These are phyloP conservation scores for Eurois occulta DNA, from an alignment of 2,888 invertebrate species.

Conservation along the genomic window DNA sequence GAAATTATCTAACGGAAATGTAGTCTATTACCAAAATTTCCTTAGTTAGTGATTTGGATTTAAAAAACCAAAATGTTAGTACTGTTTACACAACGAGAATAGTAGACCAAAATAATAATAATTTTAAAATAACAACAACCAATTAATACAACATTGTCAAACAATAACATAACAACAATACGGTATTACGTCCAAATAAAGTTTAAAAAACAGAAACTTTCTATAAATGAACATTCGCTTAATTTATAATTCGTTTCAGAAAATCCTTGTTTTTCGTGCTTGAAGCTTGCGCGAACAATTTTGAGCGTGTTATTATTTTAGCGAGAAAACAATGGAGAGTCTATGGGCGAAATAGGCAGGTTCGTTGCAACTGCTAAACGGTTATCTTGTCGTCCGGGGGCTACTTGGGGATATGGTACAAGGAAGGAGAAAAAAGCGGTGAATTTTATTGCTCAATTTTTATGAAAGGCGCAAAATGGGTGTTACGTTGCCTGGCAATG, in stretches of 20 bases:
- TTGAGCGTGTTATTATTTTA: slow-evolving; percentile 86
- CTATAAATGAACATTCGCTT: slow-evolving; percentile 39
- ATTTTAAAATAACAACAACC: not conserved
- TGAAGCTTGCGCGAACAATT: slow-evolving; percentile 73
- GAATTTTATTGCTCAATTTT: not conserved
- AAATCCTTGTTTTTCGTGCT: slow-evolving; percentile 38
- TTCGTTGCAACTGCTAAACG: slow-evolving; percentile 87
- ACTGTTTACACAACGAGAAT: not conserved
- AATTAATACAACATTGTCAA: not conserved
- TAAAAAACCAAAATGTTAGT: not conserved
- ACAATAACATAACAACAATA: not conserved
- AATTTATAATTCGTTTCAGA: slow-evolving; percentile 47
- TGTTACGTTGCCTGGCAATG: not conserved
- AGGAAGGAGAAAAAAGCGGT: slow-evolving; percentile 48
- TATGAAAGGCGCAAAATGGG: not conserved
- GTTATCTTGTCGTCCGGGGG: slow-evolving; percentile 85
- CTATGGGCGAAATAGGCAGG: slow-evolving; percentile 84
- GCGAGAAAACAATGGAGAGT: slow-evolving; percentile 81
- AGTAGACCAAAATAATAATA: no score
- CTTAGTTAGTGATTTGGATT: not conserved
- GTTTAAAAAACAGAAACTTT: not conserved
- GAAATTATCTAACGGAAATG: not conserved
- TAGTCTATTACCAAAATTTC: not conserved
- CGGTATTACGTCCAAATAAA: not conserved
- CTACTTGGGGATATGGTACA: slow-evolving; percentile 73